Percentiles rank a stretch among this genome's conserved stretches.
phyloP scores from a whole-genome alignment of 2,888 invertebrate species.

The Julus scanicus region DNA sequence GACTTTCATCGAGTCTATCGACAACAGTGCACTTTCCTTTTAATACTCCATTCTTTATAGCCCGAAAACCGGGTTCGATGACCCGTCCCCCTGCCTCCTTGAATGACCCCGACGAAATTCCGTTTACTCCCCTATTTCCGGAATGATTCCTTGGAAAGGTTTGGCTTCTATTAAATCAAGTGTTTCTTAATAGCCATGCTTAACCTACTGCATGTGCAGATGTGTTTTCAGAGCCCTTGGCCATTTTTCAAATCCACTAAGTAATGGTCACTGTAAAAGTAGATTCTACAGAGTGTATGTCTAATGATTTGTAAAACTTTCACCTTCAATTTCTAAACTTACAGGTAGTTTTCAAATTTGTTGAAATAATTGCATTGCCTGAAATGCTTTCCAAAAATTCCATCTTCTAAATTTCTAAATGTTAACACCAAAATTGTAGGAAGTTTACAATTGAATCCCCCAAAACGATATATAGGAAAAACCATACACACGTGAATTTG shows the following conservation, averaged over 20 bases:
- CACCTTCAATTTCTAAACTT: too few relatives aligned
- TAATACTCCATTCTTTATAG: not conserved
- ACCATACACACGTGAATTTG: not conserved
- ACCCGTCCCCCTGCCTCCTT: not conserved
- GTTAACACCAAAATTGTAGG: too few relatives aligned
- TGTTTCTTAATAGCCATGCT: not conserved
- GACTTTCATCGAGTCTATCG: too few relatives aligned
- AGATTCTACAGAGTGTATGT: too few relatives aligned
- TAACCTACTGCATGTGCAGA: not conserved
- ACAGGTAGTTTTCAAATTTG: too few relatives aligned
- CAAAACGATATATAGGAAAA: not conserved
- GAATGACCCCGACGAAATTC: constrained; percentile 26
- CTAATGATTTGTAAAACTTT: too few relatives aligned
- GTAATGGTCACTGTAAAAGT: too few relatives aligned
- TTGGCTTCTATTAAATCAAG: constrained; percentile 20
- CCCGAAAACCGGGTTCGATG: not conserved
- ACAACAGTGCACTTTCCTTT: not conserved
- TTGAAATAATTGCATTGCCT: too few relatives aligned
- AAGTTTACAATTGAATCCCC: not conserved
- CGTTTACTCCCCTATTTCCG: constrained; percentile 2
- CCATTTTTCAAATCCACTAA: not conserved
- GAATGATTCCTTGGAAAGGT: constrained; percentile 20
- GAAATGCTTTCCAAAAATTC: too few relatives aligned
- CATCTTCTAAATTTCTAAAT: too few relatives aligned
- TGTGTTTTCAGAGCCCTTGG: not conserved